A percentile compares a stretch with the other conserved stretches of the same genome.
Conservation (phyloP, 2,888 invertebrate species). For the Euclidia mi region DNA sequence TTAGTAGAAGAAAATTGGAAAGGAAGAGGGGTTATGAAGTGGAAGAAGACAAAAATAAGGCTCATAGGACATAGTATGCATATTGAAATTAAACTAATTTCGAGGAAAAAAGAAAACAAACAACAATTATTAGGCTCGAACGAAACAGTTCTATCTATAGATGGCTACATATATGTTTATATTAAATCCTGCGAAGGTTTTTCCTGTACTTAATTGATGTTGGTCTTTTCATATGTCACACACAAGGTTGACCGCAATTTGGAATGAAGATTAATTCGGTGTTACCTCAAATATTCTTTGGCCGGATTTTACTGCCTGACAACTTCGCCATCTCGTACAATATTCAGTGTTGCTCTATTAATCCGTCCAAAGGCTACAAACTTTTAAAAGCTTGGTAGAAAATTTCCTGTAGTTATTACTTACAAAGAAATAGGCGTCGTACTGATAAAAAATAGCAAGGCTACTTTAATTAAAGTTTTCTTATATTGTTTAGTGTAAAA, state of each 20-base stretch:
- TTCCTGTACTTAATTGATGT: conserved; percentile 18
- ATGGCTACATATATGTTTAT: not conserved
- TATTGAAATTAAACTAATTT: too few species aligned
- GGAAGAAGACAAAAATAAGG: too few species aligned
- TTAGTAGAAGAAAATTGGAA: too few species aligned
- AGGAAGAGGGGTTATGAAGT: too few species aligned
- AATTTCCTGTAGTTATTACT: conserved; percentile 44
- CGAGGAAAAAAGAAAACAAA: too few species aligned
- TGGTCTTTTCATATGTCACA: conserved; percentile 21
- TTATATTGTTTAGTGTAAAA: too few species aligned
- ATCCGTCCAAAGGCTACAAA: conserved; percentile 33
- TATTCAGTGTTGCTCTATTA: conserved; percentile 42
- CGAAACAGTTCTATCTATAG: not conserved
- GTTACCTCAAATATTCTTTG: conserved; percentile 38
- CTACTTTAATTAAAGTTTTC: conserved; percentile 39
- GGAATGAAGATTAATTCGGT: conserved; percentile 40
- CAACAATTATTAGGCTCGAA: conserved; percentile 39
- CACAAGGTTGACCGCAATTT: conserved; percentile 41
- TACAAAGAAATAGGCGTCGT: conserved; percentile 30
- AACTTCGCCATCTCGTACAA: conserved; percentile 18
- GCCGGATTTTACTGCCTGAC: conserved; percentile 31
- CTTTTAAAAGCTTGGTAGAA: conserved; percentile 43
- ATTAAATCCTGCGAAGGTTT: conserved; percentile 16
- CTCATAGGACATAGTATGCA: too few species aligned
- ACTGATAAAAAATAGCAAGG: conserved; percentile 39